phyloP scores from a whole-genome alignment of 1,140 invertebrate genomes.

The Scaptodrosophila lebanonensis region DNA sequence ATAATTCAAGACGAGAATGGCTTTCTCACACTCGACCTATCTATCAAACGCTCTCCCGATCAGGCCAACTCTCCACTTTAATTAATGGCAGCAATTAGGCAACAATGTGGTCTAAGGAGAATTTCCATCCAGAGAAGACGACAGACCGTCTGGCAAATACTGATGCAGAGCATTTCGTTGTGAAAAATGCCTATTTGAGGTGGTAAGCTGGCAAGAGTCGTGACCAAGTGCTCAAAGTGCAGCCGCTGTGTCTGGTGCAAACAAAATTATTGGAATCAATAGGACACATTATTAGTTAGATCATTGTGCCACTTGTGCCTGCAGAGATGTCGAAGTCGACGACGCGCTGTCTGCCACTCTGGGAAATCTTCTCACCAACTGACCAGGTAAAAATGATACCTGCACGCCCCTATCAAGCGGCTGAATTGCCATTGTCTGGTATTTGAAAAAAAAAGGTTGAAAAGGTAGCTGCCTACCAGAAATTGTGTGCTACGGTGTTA shows the following conservation, averaged over 20 bases:
- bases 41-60: constrained; percentile 4
- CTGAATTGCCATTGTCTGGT: constrained; percentile 49
- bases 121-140: constrained; percentile 13
- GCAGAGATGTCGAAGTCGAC: constrained; percentile 39
- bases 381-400: constrained; percentile 32
- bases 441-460: constrained; percentile 19
- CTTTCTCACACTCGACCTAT: constrained; percentile 30
- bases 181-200: constrained; percentile 50
- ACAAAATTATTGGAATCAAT: constrained; percentile 30
- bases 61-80: constrained; percentile 4
- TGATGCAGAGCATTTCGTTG: constrained; percentile 30
- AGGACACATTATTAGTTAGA: constrained; percentile 46
- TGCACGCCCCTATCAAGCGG: constrained; percentile 76
- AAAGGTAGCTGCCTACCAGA: constrained; percentile 38
- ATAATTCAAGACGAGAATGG: not conserved
- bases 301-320: constrained; percentile 58
- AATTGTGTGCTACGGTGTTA: constrained; percentile 42
- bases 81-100: constrained; percentile 59
- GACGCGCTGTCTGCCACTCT: constrained; percentile 56
- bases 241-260: constrained; percentile 35
- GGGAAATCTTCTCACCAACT: constrained; percentile 61
- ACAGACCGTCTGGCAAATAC: constrained; percentile 14
- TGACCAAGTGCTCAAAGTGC: constrained; percentile 23
- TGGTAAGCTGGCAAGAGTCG: constrained; percentile 1
- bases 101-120: constrained; percentile 23